A percentile compares a stretch with the other conserved stretches of the same genome.
Evolutionary conservation across 1,140 invertebrate species (phyloP).

Genomic region (Pogonomyrmex californicus): DNA sequence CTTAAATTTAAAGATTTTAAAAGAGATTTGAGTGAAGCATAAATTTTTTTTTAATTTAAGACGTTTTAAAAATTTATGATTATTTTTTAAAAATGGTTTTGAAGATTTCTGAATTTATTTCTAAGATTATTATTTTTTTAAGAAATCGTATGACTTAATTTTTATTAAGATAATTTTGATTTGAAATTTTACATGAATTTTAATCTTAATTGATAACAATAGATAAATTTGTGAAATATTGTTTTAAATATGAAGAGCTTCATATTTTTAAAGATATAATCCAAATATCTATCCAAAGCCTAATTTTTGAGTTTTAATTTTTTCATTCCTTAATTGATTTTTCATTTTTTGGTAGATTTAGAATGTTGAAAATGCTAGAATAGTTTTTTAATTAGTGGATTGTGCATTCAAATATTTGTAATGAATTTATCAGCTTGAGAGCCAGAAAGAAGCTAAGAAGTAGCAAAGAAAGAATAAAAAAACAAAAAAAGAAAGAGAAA

Average conservation of each 20-base stretch:
- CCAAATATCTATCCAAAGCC: not conserved
- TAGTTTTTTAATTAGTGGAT: constrained; percentile 66
- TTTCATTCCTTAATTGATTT: not conserved
- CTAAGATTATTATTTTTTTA: not conserved
- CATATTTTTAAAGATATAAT: not conserved
- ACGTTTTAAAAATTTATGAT: no score
- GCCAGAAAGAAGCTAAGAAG: constrained; percentile 80
- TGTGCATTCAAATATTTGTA: constrained; percentile 51
- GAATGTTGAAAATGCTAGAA: constrained; percentile 35
- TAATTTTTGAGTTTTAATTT: not conserved
- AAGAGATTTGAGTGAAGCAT: no score
- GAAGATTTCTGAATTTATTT: not conserved
- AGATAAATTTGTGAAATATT: constrained; percentile 10
- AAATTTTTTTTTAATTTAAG: no score
- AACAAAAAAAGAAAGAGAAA: constrained; percentile 78
- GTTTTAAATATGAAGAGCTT: not conserved
- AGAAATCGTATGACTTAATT: not conserved
- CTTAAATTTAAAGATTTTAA: not conserved
- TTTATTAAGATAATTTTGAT: not conserved
- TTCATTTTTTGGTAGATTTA: constrained; percentile 33
- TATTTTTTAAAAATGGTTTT: not conserved
- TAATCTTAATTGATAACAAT: not conserved
- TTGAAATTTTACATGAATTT: not conserved
- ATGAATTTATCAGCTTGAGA: constrained; percentile 75
- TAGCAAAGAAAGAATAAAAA: constrained; percentile 73